These are phyloP conservation scores for Empis stercorea DNA, from an alignment of 2,888 invertebrate genomes.

Conservation along the genomic window DNA sequence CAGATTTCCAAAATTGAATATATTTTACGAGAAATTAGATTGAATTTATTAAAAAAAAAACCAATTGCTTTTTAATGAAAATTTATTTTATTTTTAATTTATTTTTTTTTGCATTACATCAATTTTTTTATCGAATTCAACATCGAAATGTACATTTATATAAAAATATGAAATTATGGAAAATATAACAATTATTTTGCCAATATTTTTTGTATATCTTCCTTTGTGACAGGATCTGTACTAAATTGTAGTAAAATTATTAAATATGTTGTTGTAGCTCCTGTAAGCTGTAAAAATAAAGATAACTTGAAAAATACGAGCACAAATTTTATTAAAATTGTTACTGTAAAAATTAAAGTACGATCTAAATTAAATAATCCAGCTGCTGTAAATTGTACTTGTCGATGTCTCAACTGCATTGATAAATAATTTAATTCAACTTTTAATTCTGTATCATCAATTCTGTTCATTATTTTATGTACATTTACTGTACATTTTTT, in stretches of 20 bases:
- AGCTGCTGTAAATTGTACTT: constrained; percentile 31
- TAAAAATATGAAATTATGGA: too few relatives aligned
- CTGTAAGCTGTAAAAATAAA: constrained; percentile 28
- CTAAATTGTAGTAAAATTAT: constrained; percentile 35
- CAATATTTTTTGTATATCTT: too few relatives aligned
- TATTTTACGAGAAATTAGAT: too few relatives aligned
- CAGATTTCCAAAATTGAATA: too few relatives aligned
- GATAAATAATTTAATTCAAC: constrained; percentile 28
- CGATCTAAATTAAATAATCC: constrained; percentile 34
- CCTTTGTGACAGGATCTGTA: neutral
- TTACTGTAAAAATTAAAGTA: constrained; percentile 33
- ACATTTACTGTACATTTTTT: constrained; percentile 24
- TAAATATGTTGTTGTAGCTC: constrained; percentile 34
- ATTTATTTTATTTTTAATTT: too few relatives aligned
- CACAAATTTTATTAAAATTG: constrained; percentile 1
- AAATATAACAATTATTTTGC: too few relatives aligned
- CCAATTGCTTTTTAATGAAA: too few relatives aligned
- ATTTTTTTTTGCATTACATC: too few relatives aligned
- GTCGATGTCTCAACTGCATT: constrained; percentile 29
- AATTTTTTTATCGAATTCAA: too few relatives aligned
- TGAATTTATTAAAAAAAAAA: too few relatives aligned
- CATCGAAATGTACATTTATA: too few relatives aligned
- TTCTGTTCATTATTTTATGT: constrained; percentile 29
- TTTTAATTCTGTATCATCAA: constrained; percentile 24
- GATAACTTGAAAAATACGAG: neutral